Evolutionary conservation across 2,888 invertebrate genomes (phyloP).

Genomic region (Drosophila demipolita): DNA sequence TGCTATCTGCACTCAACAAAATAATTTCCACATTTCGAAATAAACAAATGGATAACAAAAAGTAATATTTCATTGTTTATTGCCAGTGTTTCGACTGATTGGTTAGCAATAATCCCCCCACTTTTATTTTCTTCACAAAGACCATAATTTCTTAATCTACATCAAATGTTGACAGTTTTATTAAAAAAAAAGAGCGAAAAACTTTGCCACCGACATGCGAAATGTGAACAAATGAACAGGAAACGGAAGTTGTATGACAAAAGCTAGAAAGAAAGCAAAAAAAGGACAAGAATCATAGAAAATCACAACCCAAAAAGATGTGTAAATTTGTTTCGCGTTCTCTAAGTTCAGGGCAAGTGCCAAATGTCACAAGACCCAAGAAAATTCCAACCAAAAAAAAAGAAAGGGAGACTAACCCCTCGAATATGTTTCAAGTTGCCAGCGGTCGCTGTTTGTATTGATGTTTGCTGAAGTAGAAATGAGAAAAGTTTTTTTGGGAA

Average conservation of each 20-base stretch:
- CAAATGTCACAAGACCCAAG: conserved; percentile 68
- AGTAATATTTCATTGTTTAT: conserved; percentile 9
- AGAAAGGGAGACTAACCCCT: conserved; percentile 30
- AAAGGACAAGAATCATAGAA: conserved; percentile 32
- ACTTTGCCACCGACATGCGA: conserved; percentile 62
- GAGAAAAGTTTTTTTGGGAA: conserved; percentile 76
- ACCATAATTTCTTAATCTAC: conserved; percentile 81
- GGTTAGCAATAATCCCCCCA: conserved; percentile 19
- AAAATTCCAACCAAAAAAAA: conserved; percentile 5
- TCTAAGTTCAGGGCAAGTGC: conserved; percentile 63
- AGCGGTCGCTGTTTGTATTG: conserved; percentile 68
- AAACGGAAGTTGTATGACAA: conserved; percentile 76
- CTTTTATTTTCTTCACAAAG: conserved; percentile 27
- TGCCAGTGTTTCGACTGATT: conserved; percentile 20
- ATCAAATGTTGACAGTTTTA: conserved; percentile 79
- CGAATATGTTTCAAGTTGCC: conserved; percentile 57
- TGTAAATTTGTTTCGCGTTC: conserved; percentile 69
- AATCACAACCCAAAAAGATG: conserved; percentile 63
- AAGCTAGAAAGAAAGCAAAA: conserved; percentile 26
- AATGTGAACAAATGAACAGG: conserved; percentile 81
- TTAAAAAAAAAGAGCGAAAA: conserved; percentile 58
- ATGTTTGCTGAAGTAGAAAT: conserved; percentile 77
- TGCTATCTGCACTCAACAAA: conserved; percentile 5
- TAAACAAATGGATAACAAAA: conserved; percentile 9
- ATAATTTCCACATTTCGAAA: background rate